Evolutionary conservation across 2,113 vertebrate species (phyloP), one percentile per base, ranked within the genome.

Genomic region (Labrus mixtus): DNA sequence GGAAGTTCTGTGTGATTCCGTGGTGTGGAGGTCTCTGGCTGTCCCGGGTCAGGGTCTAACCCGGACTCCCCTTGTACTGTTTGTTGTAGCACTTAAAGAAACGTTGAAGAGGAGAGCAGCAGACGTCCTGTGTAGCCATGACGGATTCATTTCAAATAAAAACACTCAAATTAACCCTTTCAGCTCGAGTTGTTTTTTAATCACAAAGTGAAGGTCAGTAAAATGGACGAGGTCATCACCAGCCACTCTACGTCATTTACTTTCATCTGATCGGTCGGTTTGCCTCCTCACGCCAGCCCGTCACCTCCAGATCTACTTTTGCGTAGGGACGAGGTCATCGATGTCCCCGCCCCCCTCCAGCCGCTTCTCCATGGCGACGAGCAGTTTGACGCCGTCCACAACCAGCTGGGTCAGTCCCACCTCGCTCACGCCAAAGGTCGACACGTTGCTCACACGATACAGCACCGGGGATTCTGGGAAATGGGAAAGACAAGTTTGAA

Each of bases 361-460:
- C 61, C 78, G 85, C 81, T 81, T 93, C 81, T 95, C 94, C 85
- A 95, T 95, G 68, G 71, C 41, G 12, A 93, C 68, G 7, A 94
- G 90, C 62, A 94, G 88, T 57, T 93, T 93, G 66, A 93, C 91
- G 1, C 90, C 94, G 1, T 95, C 94, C 69, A 94, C 91, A 73
- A 93, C 85, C 56, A 93, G 62, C 91, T 94, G 93, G 4, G 86
- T 83, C 53, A 93, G 85, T 12, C 20, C 82, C 25, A 94, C 93
- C 65, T 94, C 93, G 1, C 53, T 91, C 33, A 74, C 56, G 46
- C 94, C 94, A 4, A 93, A 93, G 50, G 91, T 93, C 2, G 73
- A 76, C 10, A 29, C 48, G 13, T 94, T 95, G 60, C 79, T 82
- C 53, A 85, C 74, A 1, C 20, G 7, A 3, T 76, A 67, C 12